Evolutionary conservation across 1,140 invertebrate species (phyloP).

Genomic region (Cheumatopsyche charites): DNA sequence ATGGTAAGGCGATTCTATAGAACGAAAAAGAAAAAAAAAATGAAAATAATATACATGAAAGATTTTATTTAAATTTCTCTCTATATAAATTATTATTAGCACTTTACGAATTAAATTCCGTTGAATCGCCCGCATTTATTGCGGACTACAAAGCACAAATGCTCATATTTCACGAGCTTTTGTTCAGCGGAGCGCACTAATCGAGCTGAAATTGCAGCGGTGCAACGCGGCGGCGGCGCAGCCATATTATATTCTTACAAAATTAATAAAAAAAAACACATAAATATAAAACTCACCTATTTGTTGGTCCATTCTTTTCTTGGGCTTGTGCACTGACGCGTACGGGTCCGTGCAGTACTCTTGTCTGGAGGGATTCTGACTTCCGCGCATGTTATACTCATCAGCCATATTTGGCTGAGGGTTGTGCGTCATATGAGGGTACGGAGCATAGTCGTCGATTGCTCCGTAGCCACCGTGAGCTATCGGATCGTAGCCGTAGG

Average conservation of each 20-base stretch:
- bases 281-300: constrained; percentile 66
- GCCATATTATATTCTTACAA: too few relatives aligned
- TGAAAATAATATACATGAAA: background rate
- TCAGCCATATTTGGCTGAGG: constrained; percentile 66
- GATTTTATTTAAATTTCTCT: background rate
- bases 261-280: background rate
- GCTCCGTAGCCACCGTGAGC: constrained; percentile 81
- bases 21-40: constrained; percentile 32
- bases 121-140: too few relatives aligned
- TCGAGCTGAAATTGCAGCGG: background rate
- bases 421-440: constrained; percentile 75
- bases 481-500: constrained; percentile 77
- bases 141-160: too few relatives aligned
- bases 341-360: constrained; percentile 86
- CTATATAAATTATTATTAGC: too few relatives aligned
- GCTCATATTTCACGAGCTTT: too few relatives aligned
- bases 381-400: constrained; percentile 73
- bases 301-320: constrained; percentile 80
- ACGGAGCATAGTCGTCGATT: constrained; percentile 84
- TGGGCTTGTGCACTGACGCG: constrained; percentile 83
- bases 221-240: background rate
- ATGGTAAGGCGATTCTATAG: constrained; percentile 87
- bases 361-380: constrained; percentile 80
- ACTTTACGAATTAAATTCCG: too few relatives aligned
- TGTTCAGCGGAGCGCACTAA: too few relatives aligned